Percentiles rank a stretch among this genome's conserved stretches.
Evolutionary conservation across 1,140 invertebrate species (phyloP).

Genomic region (Adoxophyes honmai): DNA sequence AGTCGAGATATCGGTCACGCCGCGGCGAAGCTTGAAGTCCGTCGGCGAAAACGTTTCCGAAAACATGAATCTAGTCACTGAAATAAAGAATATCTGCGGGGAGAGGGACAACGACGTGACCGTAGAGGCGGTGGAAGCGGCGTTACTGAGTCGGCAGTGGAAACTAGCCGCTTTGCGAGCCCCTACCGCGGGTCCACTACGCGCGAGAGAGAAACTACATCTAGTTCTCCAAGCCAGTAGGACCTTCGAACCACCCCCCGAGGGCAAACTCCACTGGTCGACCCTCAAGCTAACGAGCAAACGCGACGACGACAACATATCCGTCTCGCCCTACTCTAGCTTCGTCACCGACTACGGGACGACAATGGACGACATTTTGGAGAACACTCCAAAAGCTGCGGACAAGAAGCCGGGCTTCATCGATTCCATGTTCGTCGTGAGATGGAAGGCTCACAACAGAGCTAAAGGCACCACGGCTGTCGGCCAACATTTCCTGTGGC

Average conservation of each 20-base stretch:
- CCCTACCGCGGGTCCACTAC: conserved; percentile 31
- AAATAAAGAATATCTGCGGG: conserved; percentile 67
- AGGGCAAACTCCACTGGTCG: conserved; percentile 50
- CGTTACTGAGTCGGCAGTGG: conserved; percentile 70
- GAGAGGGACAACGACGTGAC: conserved; percentile 51
- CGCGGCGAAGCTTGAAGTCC: conserved; percentile 51
- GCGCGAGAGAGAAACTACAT: conserved; percentile 61
- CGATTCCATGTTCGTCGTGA: conserved; percentile 72
- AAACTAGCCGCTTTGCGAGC: conserved; percentile 45
- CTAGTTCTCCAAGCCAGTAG: conserved; percentile 57
- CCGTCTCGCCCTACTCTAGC: conserved; percentile 55
- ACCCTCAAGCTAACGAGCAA: conserved; percentile 44
- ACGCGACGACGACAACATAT: conserved; percentile 38
- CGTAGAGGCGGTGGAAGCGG: conserved; percentile 60
- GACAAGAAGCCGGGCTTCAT: conserved; percentile 48
- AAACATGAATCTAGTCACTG: conserved; percentile 57
- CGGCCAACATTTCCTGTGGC: conserved; percentile 76
- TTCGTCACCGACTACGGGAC: conserved; percentile 58
- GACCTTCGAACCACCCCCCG: conserved; percentile 36
- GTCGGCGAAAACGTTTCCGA: conserved; percentile 40
- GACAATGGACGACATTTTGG: conserved; percentile 36
- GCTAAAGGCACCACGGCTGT: conserved; percentile 55
- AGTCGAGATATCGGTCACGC: conserved; percentile 57
- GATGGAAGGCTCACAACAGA: conserved; percentile 75
- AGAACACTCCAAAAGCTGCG: conserved; percentile 18